Conservation (phyloP, 2,113 vertebrate genomes). For the Istiophorus platypterus region DNA sequence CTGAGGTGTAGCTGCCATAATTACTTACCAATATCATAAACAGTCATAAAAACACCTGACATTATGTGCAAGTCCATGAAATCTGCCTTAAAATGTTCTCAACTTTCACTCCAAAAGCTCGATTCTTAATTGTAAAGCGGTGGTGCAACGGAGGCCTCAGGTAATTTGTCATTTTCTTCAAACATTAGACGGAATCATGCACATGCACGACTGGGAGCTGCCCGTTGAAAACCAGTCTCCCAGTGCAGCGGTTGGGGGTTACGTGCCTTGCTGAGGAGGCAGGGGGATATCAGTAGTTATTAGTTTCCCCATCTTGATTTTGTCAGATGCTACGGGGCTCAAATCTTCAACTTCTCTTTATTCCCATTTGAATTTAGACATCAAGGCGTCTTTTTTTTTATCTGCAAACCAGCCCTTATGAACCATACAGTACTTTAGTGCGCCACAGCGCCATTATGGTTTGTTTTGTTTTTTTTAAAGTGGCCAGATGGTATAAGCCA, state of each 20-base stretch:
- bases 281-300: background rate
- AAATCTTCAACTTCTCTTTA: background rate
- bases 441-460: background rate
- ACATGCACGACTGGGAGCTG: slow-evolving; percentile 1
- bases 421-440: background rate
- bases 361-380: background rate
- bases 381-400: background rate
- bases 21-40: slow-evolving; percentile 42
- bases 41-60: slow-evolving; percentile 48
- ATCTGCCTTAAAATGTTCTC: slow-evolving; percentile 67
- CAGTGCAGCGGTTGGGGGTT: slow-evolving; percentile 16
- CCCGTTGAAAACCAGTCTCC: slow-evolving; percentile 17
- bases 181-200: background rate
- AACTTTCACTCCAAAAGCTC: background rate
- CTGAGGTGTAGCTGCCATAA: slow-evolving; percentile 56
- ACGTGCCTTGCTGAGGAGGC: slow-evolving; percentile 47
- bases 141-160: slow-evolving; percentile 4
- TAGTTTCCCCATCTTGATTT: background rate
- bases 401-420: background rate
- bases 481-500: slow-evolving; percentile 29
- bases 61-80: slow-evolving; percentile 16
- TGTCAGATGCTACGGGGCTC: too few relatives aligned
- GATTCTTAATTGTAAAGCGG: slow-evolving; percentile 4
- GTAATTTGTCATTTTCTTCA: background rate
- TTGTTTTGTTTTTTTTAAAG: background rate